Conservation (phyloP, 1,140 invertebrate genomes). For the Venturia canescens region DNA sequence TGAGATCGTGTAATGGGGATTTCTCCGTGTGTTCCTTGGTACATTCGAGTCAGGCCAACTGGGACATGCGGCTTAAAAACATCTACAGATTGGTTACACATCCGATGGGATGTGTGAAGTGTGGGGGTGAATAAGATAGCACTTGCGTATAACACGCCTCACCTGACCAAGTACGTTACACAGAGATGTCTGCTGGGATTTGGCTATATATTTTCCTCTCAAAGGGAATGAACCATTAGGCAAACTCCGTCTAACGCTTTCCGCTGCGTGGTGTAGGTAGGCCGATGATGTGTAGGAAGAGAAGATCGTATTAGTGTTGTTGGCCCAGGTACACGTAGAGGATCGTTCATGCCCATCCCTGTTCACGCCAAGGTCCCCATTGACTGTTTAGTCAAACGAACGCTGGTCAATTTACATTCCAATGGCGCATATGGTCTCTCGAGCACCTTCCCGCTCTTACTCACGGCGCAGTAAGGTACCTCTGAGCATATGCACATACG, state of each 20-base stretch:
- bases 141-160: background rate
- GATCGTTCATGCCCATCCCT: conserved; percentile 1
- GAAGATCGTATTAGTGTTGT: background rate
- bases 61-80: background rate
- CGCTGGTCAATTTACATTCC: conserved; percentile 72
- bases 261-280: background rate
- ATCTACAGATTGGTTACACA: background rate
- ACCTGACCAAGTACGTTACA: background rate
- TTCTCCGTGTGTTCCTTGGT: background rate
- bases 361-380: conserved; percentile 48
- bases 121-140: background rate
- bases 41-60: background rate
- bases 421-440: conserved; percentile 59
- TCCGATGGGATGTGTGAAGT: background rate
- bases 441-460: conserved; percentile 3
- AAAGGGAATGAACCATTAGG: conserved; percentile 1
- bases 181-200: background rate
- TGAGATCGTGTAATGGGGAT: background rate
- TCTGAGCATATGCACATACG: conserved; percentile 22
- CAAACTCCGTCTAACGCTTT: background rate
- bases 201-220: background rate
- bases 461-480: background rate
- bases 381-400: conserved; percentile 72
- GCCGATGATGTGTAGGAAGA: background rate
- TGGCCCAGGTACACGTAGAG: background rate